Evolutionary conservation across 2,888 invertebrate species (phyloP), one percentile per base, ranked within the genome.

Genomic region (Malthinus seriepunctatus): DNA sequence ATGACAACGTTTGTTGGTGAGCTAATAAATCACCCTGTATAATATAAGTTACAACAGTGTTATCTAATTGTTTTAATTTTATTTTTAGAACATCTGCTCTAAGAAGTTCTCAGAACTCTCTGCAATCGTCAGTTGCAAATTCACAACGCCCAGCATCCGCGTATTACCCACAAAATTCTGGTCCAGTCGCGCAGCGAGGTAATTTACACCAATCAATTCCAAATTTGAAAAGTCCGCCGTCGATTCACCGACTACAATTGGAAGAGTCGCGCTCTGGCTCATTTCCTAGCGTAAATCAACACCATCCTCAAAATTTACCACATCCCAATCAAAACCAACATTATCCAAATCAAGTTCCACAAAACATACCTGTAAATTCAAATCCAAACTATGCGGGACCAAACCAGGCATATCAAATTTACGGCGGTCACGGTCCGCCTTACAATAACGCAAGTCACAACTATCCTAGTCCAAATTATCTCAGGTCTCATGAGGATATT

Each of bases 71-170:
- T 23, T 23, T n/a, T n/a, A n/a, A 23, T 23, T 3, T 60, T 57
- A 11, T 52, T 61, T 71, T 23, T 62, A 79, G 80, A 66, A 72
- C 79, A 51, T 86, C 85, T 7, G 83, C 83, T 32, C 75, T 85
- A 53, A 82, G 87, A 64, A 87, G 86, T 65, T 87, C 88, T 3
- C 83, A 84, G 68, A 83, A 81, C 67, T 82, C 83, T n/a, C 71
- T 84, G 23, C 83, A 84, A 68, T 82, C 83, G 12, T 78, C 81
- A 5, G 79, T 81, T n/a, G 64, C 83, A 72, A 74, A 73, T 60
- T 69, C 73, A 11, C 79, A 85, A 63, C 79, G 86, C 23, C 86
- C 86, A 0, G 80, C 84, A 32, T 86, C 86, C 1, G 85, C 86
- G 0, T 86, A 86, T 66, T 80, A 78, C 54, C 76, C 77, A 8